Conservation (phyloP, 2,797 vertebrate species). For the Spatula clypeata region DNA sequence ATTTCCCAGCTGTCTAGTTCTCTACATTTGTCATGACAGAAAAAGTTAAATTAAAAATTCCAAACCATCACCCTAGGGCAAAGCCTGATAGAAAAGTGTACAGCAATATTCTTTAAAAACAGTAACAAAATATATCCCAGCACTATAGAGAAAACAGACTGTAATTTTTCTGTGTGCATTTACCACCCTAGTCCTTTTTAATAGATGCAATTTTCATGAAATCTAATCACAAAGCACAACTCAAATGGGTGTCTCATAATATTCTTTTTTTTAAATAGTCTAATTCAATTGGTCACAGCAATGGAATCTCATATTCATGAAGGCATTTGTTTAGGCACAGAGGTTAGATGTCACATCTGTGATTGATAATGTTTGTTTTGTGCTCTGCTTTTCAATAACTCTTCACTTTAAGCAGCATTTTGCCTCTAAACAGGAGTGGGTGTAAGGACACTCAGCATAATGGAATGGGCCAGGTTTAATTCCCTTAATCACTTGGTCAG, state of each 20-base stretch:
- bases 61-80: constrained; percentile 40
- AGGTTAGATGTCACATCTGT: constrained; percentile 80
- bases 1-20: constrained; percentile 38
- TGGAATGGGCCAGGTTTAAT: constrained; percentile 85
- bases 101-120: constrained; percentile 26
- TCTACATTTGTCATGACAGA: constrained; percentile 34
- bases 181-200: constrained; percentile 27
- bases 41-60: constrained; percentile 65
- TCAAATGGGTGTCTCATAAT: constrained; percentile 33
- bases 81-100: constrained; percentile 25
- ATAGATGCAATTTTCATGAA: constrained; percentile 56
- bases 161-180: constrained; percentile 28
- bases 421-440: constrained; percentile 78
- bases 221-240: constrained; percentile 51
- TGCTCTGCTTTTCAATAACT: constrained; percentile 78
- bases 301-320: constrained; percentile 62
- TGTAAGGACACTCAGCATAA: constrained; percentile 83
- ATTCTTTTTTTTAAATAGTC: constrained; percentile 51
- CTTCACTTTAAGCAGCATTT: constrained; percentile 77
- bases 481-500: constrained; percentile 85
- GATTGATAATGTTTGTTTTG: constrained; percentile 82
- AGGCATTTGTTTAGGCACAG: constrained; percentile 72
- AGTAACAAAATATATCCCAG: constrained; percentile 23
- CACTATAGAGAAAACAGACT: neutral
- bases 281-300: constrained; percentile 67